phyloP scores from a whole-genome alignment of 2,797 vertebrate genomes.

The Bucorvus abyssinicus region DNA sequence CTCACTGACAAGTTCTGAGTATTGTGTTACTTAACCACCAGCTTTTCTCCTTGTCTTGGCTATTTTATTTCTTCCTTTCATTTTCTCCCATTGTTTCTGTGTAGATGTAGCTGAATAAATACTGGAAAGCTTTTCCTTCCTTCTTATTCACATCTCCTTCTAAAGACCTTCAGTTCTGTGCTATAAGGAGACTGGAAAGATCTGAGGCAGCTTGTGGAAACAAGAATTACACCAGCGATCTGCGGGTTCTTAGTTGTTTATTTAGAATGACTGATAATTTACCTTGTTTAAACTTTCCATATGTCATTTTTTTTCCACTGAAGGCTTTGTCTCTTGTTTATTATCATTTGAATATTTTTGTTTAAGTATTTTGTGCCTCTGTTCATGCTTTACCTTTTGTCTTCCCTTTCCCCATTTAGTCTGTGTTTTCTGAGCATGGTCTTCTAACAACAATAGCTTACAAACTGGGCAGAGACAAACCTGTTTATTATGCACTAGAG shows the following conservation, averaged over 20 bases:
- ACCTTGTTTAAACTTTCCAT: not conserved
- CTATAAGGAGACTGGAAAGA: not conserved
- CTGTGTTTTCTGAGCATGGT: conserved; percentile 96
- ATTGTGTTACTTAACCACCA: not conserved
- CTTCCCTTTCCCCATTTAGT: conserved; percentile 71
- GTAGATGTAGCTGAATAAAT: not conserved
- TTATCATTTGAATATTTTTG: not conserved
- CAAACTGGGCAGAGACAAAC: conserved; percentile 93
- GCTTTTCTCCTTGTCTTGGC: not conserved
- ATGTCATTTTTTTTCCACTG: not conserved
- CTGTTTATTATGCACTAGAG: conserved; percentile 93
- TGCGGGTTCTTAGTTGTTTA: not conserved
- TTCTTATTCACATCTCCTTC: not conserved
- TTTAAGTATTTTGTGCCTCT: not conserved
- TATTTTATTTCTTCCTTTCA: not conserved
- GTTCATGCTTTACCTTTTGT: not conserved
- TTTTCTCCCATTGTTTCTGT: not conserved
- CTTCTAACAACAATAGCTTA: conserved; percentile 96
- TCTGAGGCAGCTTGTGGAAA: not conserved
- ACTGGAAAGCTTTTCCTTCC: not conserved
- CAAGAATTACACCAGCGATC: not conserved
- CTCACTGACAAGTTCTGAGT: not conserved
- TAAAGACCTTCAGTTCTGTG: not conserved
- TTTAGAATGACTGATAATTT: not conserved
- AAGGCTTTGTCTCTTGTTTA: not conserved